Conservation (phyloP, 2,113 vertebrate species). For the Amia ocellicauda region DNA sequence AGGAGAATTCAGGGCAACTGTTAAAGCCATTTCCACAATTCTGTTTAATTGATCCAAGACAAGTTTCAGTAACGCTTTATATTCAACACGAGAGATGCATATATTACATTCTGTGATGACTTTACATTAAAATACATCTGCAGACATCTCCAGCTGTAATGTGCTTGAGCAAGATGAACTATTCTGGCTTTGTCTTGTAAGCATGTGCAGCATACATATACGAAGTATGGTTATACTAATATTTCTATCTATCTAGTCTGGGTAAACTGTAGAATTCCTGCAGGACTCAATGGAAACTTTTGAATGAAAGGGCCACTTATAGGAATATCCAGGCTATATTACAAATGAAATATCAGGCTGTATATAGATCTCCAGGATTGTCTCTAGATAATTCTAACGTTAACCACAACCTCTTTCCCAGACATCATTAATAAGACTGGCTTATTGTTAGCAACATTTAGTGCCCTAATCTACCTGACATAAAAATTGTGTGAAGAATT, state of each 20-base stretch:
- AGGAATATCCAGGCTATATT: neutral
- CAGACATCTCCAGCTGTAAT: constrained; percentile 11
- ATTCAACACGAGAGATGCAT: constrained; percentile 15
- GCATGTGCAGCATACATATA: neutral
- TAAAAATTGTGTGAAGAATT: too few species aligned
- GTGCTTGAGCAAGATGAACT: neutral
- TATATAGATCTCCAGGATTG: too few species aligned
- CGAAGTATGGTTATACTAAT: neutral
- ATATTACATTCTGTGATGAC: constrained; percentile 9
- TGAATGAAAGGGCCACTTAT: constrained; percentile 4
- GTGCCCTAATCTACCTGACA: too few species aligned
- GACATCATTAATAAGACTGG: too few species aligned
- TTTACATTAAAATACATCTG: constrained; percentile 13
- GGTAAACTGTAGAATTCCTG: neutral
- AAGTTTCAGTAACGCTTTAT: neutral
- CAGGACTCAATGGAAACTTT: neutral
- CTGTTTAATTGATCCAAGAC: neutral
- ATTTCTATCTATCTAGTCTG: neutral
- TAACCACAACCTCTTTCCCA: too few species aligned
- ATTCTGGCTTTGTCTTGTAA: neutral
- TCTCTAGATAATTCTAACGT: too few species aligned
- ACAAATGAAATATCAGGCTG: neutral
- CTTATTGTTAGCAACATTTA: too few species aligned
- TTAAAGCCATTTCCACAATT: constrained; percentile 14
- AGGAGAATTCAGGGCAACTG: neutral